Evolutionary conservation across 2,888 invertebrate species (phyloP), one percentile per base, ranked within the genome.

Genomic region (Anthoptus insignis): DNA sequence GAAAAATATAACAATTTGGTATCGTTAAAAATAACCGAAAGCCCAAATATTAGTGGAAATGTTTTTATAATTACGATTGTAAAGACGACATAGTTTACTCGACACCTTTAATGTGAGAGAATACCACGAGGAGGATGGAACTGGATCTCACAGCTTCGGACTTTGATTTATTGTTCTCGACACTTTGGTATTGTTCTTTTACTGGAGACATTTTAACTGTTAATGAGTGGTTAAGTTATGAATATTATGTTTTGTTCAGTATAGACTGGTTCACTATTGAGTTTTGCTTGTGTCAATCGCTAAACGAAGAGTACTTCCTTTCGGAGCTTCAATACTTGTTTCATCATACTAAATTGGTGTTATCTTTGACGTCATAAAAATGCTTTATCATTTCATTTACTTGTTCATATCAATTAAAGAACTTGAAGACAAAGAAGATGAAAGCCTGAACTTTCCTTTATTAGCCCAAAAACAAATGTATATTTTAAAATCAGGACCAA

Each of bases 11-110:
- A 76, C 75, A 72, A 76, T 75, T 75, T 71, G 64, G 69, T 68
- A 76, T 72, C 72, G 73, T 75, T 76, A 76, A 76, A 76, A 73
- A 76, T 73, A 73, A 71, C 73, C 73, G 65, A 71, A 68, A 69
- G 66, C 69, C 67, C 72, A 70, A 69, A 71, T 74, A 75, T 73
- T 72, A 73, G 70, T 68, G 63, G 72, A 76, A 73, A 75, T 76
- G 66, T 73, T 74, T 75, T 75, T 76, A 73, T 76, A 77, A 77
- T 77, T 77, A 70, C 76, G 60, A 73, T 75, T 73, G 72, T 72
- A 71, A 74, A 68, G 67, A 69, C 71, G 70, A 64, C 68, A 73
- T 71, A 70, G 67, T 70, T 68, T 27, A 50, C 50, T 60, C 57
- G 63, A 66, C 70, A 66, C 68, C 53, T 74, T 72, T 73, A 72